Evolutionary conservation across 1,140 invertebrate genomes (phyloP).

Genomic region (Ectropis grisescens): DNA sequence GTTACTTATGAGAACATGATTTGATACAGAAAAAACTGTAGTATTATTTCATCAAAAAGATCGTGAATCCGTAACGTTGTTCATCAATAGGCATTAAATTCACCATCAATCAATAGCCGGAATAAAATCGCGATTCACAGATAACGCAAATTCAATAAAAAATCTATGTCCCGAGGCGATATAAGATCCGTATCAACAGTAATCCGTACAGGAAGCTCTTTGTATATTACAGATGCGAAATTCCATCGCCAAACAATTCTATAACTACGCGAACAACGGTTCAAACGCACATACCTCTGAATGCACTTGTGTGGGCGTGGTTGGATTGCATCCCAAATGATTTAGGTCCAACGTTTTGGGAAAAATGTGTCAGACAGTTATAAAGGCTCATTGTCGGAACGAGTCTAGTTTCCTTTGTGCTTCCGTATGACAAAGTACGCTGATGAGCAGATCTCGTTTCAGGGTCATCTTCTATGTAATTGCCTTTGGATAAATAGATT

Average conservation of each 20-base stretch:
- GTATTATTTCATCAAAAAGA: too few species aligned
- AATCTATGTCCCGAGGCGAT: constrained; percentile 41
- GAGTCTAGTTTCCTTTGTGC: too few species aligned
- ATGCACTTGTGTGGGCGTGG: constrained; percentile 56
- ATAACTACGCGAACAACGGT: too few species aligned
- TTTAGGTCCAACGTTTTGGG: constrained; percentile 21
- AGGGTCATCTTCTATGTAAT: too few species aligned
- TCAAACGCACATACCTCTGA: constrained; percentile 8
- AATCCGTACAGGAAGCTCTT: constrained; percentile 64
- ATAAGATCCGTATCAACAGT: constrained; percentile 38
- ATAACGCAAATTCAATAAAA: constrained; percentile 30
- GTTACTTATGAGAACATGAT: too few species aligned
- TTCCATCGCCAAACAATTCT: constrained; percentile 40
- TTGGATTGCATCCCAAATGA: constrained; percentile 30
- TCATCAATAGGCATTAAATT: too few species aligned
- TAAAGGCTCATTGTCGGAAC: constrained; percentile 10
- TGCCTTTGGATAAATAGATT: too few species aligned
- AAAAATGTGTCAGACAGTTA: constrained; percentile 2
- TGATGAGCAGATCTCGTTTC: too few species aligned
- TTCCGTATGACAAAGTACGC: too few species aligned
- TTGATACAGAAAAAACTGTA: too few species aligned
- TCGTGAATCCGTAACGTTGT: too few species aligned
- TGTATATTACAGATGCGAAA: constrained; percentile 65
- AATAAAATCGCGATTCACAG: constrained; percentile 9
- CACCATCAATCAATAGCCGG: constrained; percentile 28